A percentile compares a stretch with the other conserved stretches of the same genome.
These are phyloP conservation scores for Slavum lentiscoides DNA, from an alignment of 2,888 invertebrate genomes.

Conservation along the genomic window DNA sequence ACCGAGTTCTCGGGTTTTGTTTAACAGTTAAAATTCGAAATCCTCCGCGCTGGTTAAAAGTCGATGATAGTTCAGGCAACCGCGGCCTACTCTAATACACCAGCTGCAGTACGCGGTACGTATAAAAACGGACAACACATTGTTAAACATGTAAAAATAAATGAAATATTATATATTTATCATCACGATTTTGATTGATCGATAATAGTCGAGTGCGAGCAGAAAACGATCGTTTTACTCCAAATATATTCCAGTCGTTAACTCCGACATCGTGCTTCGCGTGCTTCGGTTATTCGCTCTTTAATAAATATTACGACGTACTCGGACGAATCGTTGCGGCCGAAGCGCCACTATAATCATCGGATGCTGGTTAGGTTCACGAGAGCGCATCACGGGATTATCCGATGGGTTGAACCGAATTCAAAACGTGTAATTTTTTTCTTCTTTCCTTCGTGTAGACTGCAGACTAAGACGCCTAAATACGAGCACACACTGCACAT, in stretches of 20 bases:
- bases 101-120: too few species aligned
- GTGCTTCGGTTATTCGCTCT: constrained; percentile 26
- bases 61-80: too few species aligned
- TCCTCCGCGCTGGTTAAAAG: too few species aligned
- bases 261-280: neutral
- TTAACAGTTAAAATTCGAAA: too few species aligned
- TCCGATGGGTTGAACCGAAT: constrained; percentile 14
- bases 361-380: constrained; percentile 19
- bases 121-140: too few species aligned
- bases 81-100: too few species aligned
- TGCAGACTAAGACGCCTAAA: too few species aligned
- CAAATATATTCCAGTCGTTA: constrained; percentile 6
- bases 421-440: constrained; percentile 39
- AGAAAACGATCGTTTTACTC: too few species aligned
- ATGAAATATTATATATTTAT: neutral
- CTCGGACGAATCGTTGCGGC: neutral
- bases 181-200: constrained; percentile 29
- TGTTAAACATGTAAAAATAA: neutral
- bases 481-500: too few species aligned
- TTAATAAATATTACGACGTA: neutral
- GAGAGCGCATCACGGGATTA: neutral
- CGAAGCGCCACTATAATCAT: constrained; percentile 29
- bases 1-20: too few species aligned
- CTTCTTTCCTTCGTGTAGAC: neutral
- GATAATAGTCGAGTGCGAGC: neutral